Evolutionary conservation across 2,797 vertebrate genomes (phyloP).

Genomic region (Pseudochirops cupreus): DNA sequence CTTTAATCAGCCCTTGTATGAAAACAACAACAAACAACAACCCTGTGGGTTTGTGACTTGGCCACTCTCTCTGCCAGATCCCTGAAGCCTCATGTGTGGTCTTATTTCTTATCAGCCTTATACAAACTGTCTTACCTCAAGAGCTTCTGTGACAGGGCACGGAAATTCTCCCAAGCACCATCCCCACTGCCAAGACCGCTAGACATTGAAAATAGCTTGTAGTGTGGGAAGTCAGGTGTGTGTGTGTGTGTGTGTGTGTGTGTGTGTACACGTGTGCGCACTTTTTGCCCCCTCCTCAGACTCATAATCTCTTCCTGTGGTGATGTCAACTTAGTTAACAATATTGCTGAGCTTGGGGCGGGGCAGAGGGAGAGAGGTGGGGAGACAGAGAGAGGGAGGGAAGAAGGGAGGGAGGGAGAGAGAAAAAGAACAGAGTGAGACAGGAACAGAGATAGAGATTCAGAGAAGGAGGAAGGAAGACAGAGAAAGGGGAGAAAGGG

Average conservation of each 20-base stretch:
- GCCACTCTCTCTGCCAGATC: not conserved
- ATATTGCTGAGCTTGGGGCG: not conserved
- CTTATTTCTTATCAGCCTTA: not conserved
- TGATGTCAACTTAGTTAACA: not conserved
- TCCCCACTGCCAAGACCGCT: constrained; percentile 43
- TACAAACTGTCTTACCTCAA: not conserved
- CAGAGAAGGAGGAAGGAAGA: not conserved
- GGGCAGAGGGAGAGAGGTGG: not conserved
- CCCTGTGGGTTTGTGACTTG: constrained; percentile 47
- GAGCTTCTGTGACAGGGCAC: constrained; percentile 33
- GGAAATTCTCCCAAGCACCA: constrained; percentile 2
- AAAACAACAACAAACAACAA: not conserved
- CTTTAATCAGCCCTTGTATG: not conserved
- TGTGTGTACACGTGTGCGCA: too few relatives aligned
- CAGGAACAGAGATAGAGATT: not conserved
- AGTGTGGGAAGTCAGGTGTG: not conserved
- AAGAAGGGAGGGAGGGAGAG: not conserved
- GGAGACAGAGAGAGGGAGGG: not conserved
- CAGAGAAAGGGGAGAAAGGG: too few relatives aligned
- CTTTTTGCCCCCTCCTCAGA: not conserved
- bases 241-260: constrained; percentile 40
- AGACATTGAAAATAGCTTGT: constrained; percentile 69
- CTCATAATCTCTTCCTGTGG: not conserved
- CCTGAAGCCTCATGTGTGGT: not conserved
- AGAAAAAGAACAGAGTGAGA: not conserved